phyloP scores from a whole-genome alignment of 2,888 invertebrate species.

The Meiosimyza platycephala region DNA sequence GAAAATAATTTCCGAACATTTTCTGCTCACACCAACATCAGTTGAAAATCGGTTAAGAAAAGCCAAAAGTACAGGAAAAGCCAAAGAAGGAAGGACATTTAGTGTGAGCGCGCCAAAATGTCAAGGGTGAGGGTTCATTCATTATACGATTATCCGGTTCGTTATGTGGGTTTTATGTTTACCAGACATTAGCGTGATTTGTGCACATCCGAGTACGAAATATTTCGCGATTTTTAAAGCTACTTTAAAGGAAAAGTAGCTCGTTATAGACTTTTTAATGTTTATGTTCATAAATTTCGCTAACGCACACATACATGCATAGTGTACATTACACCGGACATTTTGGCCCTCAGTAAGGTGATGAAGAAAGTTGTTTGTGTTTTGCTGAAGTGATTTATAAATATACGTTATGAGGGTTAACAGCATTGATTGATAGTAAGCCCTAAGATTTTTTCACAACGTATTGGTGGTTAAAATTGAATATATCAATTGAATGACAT shows the following conservation, averaged over 20 bases:
- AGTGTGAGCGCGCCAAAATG: background rate
- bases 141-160: slow-evolving; percentile 36
- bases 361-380: background rate
- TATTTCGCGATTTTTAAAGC: slow-evolving; percentile 31
- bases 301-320: background rate
- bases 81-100: background rate
- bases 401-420: slow-evolving; percentile 14
- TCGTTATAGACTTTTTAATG: background rate
- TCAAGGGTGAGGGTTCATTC: slow-evolving; percentile 35
- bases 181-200: slow-evolving; percentile 29
- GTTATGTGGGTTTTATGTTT: slow-evolving; percentile 34
- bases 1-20: no score
- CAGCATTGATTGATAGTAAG: slow-evolving; percentile 8
- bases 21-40: no score
- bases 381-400: background rate
- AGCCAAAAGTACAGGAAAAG: background rate
- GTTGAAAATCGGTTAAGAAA: background rate
- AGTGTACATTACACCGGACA: background rate
- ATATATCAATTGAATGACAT: no score
- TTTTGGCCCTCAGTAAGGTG: background rate
- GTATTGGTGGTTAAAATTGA: no score
- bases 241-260: background rate
- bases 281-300: background rate
- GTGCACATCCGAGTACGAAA: slow-evolving; percentile 5
- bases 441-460: no score